phyloP scores from a whole-genome alignment of 1,140 invertebrate genomes.

The Drosophila nigromelanica region DNA sequence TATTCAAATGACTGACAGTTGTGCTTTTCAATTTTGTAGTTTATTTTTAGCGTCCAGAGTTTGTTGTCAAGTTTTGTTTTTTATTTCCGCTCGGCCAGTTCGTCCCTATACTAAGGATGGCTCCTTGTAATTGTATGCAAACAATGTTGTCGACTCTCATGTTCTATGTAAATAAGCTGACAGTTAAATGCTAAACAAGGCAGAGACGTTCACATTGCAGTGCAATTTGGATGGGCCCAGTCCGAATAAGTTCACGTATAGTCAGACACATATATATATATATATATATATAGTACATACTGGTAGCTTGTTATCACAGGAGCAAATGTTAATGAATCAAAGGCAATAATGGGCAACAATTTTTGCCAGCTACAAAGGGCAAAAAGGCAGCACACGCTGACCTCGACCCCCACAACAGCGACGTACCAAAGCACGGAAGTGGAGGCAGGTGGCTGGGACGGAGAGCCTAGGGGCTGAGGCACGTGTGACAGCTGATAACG shows the following conservation, averaged over 20 bases:
- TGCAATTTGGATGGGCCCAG: slow-evolving; percentile 34
- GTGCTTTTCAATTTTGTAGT: not conserved
- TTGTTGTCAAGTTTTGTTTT: not conserved
- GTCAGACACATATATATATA: not conserved
- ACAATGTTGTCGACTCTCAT: slow-evolving; percentile 68
- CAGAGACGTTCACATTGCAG: slow-evolving; percentile 41
- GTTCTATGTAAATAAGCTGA: slow-evolving; percentile 79
- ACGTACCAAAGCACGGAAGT: not conserved
- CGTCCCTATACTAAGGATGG: slow-evolving; percentile 13
- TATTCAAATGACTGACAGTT: slow-evolving; percentile 8
- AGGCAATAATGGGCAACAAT: slow-evolving; percentile 63
- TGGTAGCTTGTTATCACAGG: slow-evolving; percentile 36
- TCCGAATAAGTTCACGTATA: slow-evolving; percentile 8
- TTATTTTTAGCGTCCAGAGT: slow-evolving; percentile 1
- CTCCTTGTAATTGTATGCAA: slow-evolving; percentile 77
- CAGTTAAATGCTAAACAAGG: slow-evolving; percentile 66
- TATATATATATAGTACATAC: too few species aligned
- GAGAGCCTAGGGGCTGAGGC: not conserved
- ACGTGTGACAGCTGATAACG: slow-evolving; percentile 73
- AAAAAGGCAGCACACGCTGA: slow-evolving; percentile 48
- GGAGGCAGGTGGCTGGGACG: not conserved
- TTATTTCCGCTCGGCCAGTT: not conserved
- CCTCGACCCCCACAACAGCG: slow-evolving; percentile 15
- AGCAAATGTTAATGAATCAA: slow-evolving; percentile 78
- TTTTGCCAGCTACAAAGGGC: slow-evolving; percentile 59